Conservation (phyloP, 2,888 invertebrate species). For the Polyommatus icarus region DNA sequence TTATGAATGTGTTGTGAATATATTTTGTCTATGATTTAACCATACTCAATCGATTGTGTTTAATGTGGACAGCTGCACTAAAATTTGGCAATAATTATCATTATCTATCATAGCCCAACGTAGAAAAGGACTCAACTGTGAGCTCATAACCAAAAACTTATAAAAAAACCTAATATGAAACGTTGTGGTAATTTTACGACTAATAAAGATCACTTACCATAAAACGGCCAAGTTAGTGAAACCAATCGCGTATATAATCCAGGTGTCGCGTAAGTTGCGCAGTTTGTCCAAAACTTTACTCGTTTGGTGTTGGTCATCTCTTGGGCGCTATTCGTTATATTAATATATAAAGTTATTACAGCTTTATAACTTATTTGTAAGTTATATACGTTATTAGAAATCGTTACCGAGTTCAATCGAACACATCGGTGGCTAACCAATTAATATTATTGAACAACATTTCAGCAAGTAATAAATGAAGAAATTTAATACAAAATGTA, state of each 20-base stretch:
- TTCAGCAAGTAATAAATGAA: background rate
- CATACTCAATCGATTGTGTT: background rate
- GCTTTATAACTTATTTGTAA: constrained; percentile 29
- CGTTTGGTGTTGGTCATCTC: constrained; percentile 39
- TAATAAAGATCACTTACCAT: constrained; percentile 26
- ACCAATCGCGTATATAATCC: constrained; percentile 31
- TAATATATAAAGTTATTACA: constrained; percentile 36
- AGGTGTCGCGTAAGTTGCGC: constrained; percentile 36
- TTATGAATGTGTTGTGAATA: background rate
- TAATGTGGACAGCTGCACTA: background rate
- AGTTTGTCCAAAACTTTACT: constrained; percentile 39
- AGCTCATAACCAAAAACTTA: background rate
- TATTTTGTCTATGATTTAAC: too few relatives aligned
- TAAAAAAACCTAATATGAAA: background rate
- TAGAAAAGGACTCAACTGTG: background rate
- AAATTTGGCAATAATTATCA: background rate
- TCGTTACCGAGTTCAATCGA: constrained; percentile 2
- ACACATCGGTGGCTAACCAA: background rate
- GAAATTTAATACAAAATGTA: background rate
- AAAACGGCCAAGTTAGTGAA: constrained; percentile 26
- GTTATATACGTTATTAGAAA: constrained; percentile 31
- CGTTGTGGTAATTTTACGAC: background rate
- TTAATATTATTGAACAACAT: background rate
- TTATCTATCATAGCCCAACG: background rate
- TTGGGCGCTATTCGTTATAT: constrained; percentile 37